Percentiles rank a stretch among this genome's conserved stretches.
These are phyloP conservation scores for Proterorhinus semilunaris DNA, from an alignment of 2,113 vertebrate genomes.

Conservation along the genomic window DNA sequence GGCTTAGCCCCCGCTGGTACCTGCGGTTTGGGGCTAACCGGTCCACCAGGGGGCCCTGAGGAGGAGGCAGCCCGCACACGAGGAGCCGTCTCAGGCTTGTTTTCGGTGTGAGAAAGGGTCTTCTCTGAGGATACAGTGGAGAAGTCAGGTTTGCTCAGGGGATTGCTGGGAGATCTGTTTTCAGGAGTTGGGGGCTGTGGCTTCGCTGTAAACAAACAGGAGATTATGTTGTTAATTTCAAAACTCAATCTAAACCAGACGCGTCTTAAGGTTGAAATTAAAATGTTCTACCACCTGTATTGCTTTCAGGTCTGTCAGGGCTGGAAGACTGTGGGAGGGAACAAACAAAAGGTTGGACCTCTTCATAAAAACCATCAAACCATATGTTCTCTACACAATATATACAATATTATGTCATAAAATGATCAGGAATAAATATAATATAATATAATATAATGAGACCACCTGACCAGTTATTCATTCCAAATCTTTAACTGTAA, in stretches of 20 bases:
- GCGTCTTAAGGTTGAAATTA: not conserved
- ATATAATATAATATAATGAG: no score
- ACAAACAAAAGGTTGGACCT: slow-evolving; percentile 1
- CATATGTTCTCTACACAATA: not conserved
- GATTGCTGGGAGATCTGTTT: slow-evolving; percentile 65
- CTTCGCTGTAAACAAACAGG: slow-evolving; percentile 66
- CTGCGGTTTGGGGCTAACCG: slow-evolving; percentile 83
- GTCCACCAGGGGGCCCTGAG: slow-evolving; percentile 53
- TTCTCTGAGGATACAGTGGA: slow-evolving; percentile 76
- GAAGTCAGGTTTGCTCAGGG: slow-evolving; percentile 40
- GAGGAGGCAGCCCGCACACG: slow-evolving; percentile 79
- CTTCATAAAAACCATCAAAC: not conserved
- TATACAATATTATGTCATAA: not conserved
- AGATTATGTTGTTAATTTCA: not conserved
- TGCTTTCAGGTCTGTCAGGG: slow-evolving; percentile 82
- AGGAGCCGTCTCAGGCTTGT: slow-evolving; percentile 76
- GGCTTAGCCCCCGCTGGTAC: slow-evolving; percentile 84
- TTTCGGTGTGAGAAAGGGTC: slow-evolving; percentile 73
- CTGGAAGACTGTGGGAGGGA: slow-evolving; percentile 58
- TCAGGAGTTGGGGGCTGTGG: slow-evolving; percentile 73
- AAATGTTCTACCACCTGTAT: slow-evolving; percentile 76
- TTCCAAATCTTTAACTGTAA: no score
- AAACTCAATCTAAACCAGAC: not conserved
- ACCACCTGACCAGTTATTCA: no score
- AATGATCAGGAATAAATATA: no score